A percentile compares a stretch with the other conserved stretches of the same genome.
phyloP scores from a whole-genome alignment of 2,888 invertebrate genomes.

The Mylabris sibirica region DNA sequence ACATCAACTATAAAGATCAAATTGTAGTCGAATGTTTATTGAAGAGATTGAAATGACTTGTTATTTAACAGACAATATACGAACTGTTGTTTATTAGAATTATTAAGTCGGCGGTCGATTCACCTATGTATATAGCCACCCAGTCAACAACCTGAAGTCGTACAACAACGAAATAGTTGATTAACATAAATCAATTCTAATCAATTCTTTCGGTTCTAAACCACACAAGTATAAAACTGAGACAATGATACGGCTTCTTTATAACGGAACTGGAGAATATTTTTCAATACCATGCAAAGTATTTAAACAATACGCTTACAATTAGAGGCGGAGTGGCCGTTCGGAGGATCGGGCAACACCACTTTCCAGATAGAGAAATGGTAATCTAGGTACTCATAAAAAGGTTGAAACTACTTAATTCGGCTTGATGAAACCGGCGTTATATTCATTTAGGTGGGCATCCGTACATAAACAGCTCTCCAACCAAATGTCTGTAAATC shows the following conservation, averaged over 20 bases:
- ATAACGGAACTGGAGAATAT: neutral
- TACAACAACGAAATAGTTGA: slow-evolving; percentile 6
- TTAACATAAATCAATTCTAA: slow-evolving; percentile 8
- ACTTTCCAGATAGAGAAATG: too few species aligned
- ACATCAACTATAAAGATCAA: slow-evolving; percentile 41
- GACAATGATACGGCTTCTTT: neutral
- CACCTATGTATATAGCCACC: neutral
- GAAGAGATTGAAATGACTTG: slow-evolving; percentile 25
- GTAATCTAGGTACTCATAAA: too few species aligned
- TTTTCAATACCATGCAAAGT: too few species aligned
- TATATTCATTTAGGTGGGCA: too few species aligned
- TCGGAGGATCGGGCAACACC: too few species aligned
- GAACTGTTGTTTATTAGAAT: neutral
- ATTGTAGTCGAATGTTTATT: slow-evolving; percentile 37
- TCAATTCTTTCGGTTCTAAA: neutral
- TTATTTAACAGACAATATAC: neutral
- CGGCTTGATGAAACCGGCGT: too few species aligned
- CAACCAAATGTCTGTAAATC: too few species aligned
- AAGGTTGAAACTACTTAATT: too few species aligned
- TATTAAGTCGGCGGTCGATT: neutral
- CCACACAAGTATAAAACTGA: neutral
- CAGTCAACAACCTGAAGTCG: slow-evolving; percentile 8
- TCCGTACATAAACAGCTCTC: too few species aligned
- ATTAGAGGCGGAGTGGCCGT: too few species aligned
- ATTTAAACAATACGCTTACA: too few species aligned